Conservation (phyloP, 1,140 invertebrate genomes). For the Drosophila paulistorum region DNA sequence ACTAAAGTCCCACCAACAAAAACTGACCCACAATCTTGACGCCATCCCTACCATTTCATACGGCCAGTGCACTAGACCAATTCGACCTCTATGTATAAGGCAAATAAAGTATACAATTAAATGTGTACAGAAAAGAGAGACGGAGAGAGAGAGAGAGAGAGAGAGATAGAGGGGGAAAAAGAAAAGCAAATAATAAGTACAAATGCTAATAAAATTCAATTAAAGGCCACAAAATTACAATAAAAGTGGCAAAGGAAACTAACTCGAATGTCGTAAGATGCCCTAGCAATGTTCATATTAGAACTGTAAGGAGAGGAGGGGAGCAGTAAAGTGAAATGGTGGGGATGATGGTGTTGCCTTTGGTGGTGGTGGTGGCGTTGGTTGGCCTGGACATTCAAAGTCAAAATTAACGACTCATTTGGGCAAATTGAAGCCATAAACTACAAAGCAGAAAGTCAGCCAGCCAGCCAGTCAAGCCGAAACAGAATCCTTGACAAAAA, state of each 20-base stretch:
- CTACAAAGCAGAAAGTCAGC: constrained; percentile 50
- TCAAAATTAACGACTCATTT: constrained; percentile 82
- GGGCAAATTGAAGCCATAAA: constrained; percentile 80
- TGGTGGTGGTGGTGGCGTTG: constrained; percentile 1
- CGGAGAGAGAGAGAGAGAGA: background rate
- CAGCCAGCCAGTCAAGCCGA: constrained; percentile 5
- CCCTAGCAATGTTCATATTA: constrained; percentile 6
- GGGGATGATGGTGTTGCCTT: background rate
- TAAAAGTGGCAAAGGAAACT: constrained; percentile 70
- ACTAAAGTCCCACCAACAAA: constrained; percentile 23
- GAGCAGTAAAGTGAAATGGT: background rate
- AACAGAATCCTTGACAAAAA: constrained; percentile 23
- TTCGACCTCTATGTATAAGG: constrained; percentile 1
- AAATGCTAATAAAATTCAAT: constrained; percentile 82
- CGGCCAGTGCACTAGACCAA: background rate
- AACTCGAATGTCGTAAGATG: constrained; percentile 33
- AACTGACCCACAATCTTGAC: constrained; percentile 31
- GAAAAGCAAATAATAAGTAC: constrained; percentile 72
- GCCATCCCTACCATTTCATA: background rate
- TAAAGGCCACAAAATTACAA: constrained; percentile 81
- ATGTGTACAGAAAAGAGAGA: constrained; percentile 24
- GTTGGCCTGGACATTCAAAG: constrained; percentile 64
- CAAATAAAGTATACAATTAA: constrained; percentile 75
- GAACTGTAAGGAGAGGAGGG: background rate
- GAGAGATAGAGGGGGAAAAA: background rate